Evolutionary conservation across 2,797 vertebrate species (phyloP).

Genomic region (Darevskia mixta): DNA sequence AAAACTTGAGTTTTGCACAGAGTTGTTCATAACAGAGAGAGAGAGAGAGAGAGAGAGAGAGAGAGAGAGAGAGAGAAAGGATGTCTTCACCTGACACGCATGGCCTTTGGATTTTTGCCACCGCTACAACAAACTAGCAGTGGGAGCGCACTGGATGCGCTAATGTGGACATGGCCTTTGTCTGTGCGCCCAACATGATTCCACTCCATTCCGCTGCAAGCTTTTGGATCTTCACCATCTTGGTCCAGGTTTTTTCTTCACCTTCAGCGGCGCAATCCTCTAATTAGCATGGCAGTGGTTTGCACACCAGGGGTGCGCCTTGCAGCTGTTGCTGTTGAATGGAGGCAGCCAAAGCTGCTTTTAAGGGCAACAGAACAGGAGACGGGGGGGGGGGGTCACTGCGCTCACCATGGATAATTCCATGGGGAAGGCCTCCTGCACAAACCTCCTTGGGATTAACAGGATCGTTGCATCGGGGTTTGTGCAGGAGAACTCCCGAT

Average conservation of each 20-base stretch:
- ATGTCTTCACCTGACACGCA: too few relatives aligned
- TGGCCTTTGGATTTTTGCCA: too few relatives aligned
- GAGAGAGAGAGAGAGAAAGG: too few relatives aligned
- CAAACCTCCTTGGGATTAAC: neutral
- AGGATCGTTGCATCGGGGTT: neutral
- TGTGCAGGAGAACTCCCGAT: neutral
- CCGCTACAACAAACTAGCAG: too few relatives aligned
- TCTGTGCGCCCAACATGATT: neutral
- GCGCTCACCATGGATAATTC: neutral
- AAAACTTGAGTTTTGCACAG: too few relatives aligned
- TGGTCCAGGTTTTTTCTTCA: neutral
- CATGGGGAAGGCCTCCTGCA: neutral
- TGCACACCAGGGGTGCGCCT: neutral
- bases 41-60: too few relatives aligned
- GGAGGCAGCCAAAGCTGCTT: neutral
- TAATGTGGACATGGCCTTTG: too few relatives aligned
- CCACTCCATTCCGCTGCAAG: neutral
- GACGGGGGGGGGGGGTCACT: too few relatives aligned
- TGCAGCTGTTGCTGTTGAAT: neutral
- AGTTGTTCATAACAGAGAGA: too few relatives aligned
- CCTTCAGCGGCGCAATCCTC: too few relatives aligned
- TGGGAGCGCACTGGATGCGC: too few relatives aligned
- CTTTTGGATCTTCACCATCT: neutral
- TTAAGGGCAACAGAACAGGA: neutral
- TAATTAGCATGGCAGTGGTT: too few relatives aligned